phyloP scores from a whole-genome alignment of 2,888 invertebrate genomes.

The Acanthacorydalis orientalis region DNA sequence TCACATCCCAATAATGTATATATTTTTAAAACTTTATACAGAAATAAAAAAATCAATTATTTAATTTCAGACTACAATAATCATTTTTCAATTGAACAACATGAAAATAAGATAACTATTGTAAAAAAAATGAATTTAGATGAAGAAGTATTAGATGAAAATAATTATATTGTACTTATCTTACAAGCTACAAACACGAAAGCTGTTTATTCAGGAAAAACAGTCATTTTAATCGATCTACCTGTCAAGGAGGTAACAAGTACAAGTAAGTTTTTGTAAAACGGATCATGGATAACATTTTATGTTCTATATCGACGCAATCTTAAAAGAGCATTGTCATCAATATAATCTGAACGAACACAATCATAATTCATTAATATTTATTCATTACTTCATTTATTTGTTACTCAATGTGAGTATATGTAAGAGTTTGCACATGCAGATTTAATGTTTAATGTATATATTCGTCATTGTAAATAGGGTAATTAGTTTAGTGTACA shows the following conservation, averaged over 20 bases:
- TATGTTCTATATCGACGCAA: no score
- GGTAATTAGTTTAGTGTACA: no score
- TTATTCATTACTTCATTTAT: no score
- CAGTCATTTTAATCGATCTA: conserved; percentile 21
- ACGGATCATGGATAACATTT: background rate
- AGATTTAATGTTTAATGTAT: no score
- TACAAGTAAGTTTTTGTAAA: background rate
- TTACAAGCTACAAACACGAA: conserved; percentile 21
- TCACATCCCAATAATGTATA: no score
- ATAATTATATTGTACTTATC: conserved; percentile 21
- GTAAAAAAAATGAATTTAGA: conserved; percentile 12
- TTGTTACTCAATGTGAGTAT: no score
- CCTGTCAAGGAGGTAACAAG: conserved; percentile 20
- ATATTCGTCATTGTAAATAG: no score
- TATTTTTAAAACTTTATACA: no score
- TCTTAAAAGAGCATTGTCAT: no score
- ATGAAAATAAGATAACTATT: background rate
- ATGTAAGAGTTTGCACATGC: no score
- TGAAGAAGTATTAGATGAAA: conserved; percentile 18
- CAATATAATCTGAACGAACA: no score
- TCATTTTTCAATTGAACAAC: conserved; percentile 5
- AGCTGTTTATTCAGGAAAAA: conserved; percentile 19
- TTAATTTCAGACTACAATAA: conserved; percentile 8
- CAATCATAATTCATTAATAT: no score
- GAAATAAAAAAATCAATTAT: conserved; percentile 4